Evolutionary conservation across 2,888 invertebrate species (phyloP).

Genomic region (Nomada hirtipes): DNA sequence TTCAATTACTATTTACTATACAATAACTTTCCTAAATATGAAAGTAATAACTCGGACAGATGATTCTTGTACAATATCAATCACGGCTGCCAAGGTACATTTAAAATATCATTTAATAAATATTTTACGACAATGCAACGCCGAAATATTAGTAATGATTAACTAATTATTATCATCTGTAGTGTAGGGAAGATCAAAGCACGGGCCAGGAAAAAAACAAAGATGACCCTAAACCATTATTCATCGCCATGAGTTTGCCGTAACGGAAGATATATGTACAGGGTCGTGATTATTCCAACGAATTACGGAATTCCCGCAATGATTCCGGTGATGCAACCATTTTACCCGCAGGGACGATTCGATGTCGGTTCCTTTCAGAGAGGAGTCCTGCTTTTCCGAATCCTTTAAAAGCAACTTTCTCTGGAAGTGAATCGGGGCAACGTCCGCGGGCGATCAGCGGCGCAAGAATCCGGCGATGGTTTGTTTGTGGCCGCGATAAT

Average conservation of each 20-base stretch:
- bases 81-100: not conserved
- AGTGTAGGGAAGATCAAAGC: not conserved
- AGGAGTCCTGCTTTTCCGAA: slow-evolving; percentile 30
- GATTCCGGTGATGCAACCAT: slow-evolving; percentile 16
- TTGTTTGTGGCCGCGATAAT: slow-evolving; percentile 55
- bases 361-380: slow-evolving; percentile 20
- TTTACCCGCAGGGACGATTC: slow-evolving; percentile 5
- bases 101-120: not conserved
- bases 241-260: slow-evolving; percentile 10
- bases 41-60: not conserved
- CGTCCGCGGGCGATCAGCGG: slow-evolving; percentile 59
- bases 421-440: slow-evolving; percentile 46
- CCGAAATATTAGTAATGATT: slow-evolving; percentile 7
- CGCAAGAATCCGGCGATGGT: slow-evolving; percentile 68
- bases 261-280: slow-evolving; percentile 24
- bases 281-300: slow-evolving; percentile 30
- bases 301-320: slow-evolving; percentile 43
- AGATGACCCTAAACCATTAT: not conserved
- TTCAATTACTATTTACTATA: too few relatives aligned
- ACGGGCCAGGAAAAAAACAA: slow-evolving; percentile 13
- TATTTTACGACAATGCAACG: not conserved
- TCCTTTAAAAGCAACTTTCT: slow-evolving; percentile 44
- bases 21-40: too few relatives aligned
- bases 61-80: not conserved
- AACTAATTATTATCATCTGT: slow-evolving; percentile 15